A percentile compares a stretch with the other conserved stretches of the same genome.
phyloP scores from a whole-genome alignment of 2,888 invertebrate genomes.

The Heliconius cydno region DNA sequence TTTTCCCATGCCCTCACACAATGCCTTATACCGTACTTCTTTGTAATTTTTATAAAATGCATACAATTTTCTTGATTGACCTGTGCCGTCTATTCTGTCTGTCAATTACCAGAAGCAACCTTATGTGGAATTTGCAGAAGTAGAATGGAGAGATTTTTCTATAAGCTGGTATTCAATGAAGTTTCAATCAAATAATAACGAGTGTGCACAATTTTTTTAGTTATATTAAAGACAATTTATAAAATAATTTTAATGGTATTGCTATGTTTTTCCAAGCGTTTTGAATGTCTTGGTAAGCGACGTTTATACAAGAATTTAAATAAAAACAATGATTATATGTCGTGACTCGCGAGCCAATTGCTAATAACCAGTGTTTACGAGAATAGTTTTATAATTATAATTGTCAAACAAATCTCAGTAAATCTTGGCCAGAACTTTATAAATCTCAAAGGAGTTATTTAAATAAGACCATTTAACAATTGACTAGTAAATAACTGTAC shows the following conservation, averaged over 20 bases:
- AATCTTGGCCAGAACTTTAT: background rate
- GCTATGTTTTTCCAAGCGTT: background rate
- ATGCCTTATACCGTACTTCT: constrained; percentile 47
- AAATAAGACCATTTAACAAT: background rate
- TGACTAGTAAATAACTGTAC: background rate
- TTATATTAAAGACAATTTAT: background rate
- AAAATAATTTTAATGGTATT: background rate
- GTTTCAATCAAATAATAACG: background rate
- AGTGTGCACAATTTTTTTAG: background rate
- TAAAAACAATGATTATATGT: background rate
- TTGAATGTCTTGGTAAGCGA: background rate
- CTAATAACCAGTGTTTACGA: background rate
- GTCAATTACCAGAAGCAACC: constrained; percentile 10
- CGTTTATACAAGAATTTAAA: background rate
- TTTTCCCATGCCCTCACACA: constrained; percentile 56
- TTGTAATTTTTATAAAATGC: constrained; percentile 38
- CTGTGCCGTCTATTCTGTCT: constrained; percentile 18
- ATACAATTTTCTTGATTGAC: constrained; percentile 36
- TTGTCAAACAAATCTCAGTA: background rate
- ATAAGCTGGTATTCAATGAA: background rate
- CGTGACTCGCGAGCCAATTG: background rate
- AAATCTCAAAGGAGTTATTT: background rate
- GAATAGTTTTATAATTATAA: background rate
- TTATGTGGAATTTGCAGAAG: background rate
- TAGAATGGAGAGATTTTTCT: background rate